phyloP scores from a whole-genome alignment of 2,888 invertebrate genomes.

The Octonoba sinensis region DNA sequence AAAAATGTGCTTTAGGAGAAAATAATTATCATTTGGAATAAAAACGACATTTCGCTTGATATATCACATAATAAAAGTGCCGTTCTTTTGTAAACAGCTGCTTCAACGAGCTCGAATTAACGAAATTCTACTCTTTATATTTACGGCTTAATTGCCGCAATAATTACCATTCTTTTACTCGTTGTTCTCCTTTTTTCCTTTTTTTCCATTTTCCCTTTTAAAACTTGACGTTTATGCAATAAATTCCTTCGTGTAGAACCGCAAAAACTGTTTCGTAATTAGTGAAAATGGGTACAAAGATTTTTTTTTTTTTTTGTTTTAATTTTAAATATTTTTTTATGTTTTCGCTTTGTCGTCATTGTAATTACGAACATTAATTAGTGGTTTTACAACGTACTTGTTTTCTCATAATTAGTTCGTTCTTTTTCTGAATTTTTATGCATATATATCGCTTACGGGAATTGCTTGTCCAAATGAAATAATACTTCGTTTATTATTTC shows the following conservation, averaged over 20 bases:
- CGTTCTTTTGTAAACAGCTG: conserved; percentile 23
- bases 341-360: not conserved
- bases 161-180: conserved; percentile 23
- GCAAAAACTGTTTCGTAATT: not conserved
- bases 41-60: conserved; percentile 23
- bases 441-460: too few relatives aligned
- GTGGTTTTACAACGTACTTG: too few relatives aligned
- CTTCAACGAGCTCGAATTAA: not conserved
- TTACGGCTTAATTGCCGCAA: conserved; percentile 59
- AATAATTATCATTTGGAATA: conserved; percentile 29
- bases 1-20: not conserved
- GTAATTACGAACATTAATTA: too few relatives aligned
- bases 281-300: not conserved
- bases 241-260: not conserved
- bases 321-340: not conserved
- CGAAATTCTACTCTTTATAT: conserved; percentile 10
- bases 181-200: conserved; percentile 7
- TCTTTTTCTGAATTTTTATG: too few relatives aligned
- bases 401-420: too few relatives aligned
- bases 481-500: too few relatives aligned
- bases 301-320: conserved; percentile 1
- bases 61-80: conserved; percentile 9
- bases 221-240: not conserved
- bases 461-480: too few relatives aligned
- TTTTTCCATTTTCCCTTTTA: not conserved